phyloP scores from a whole-genome alignment of 2,113 vertebrate genomes.

The Nothoprocta perdicaria region DNA sequence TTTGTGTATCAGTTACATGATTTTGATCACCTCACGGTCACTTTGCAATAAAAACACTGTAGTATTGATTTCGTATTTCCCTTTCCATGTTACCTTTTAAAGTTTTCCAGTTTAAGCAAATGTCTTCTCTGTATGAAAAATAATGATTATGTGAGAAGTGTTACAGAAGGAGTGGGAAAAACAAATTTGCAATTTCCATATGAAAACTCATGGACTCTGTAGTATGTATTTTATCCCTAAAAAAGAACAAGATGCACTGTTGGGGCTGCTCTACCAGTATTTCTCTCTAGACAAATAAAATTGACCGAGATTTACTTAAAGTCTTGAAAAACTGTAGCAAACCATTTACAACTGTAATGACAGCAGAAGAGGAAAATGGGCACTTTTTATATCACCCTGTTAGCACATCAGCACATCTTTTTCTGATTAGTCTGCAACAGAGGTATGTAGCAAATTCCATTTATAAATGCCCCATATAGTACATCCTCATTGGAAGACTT shows the following conservation, averaged over 20 bases:
- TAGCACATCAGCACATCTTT: neutral
- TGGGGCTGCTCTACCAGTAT: neutral
- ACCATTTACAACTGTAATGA: neutral
- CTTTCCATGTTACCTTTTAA: neutral
- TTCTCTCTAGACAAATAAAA: neutral
- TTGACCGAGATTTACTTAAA: neutral
- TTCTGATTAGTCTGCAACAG: neutral
- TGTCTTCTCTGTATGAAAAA: neutral
- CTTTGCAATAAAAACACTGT: neutral
- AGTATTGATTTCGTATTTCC: neutral
- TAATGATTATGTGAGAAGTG: neutral
- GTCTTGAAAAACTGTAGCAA: neutral
- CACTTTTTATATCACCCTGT: rapidly evolving
- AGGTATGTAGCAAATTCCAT: neutral
- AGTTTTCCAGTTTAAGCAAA: neutral
- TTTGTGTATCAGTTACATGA: neutral
- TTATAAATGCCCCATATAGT: neutral
- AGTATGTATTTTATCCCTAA: neutral
- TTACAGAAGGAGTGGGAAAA: neutral
- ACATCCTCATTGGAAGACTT: neutral
- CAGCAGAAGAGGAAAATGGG: neutral
- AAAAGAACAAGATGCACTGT: neutral
- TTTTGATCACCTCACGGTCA: neutral
- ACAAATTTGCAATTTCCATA: neutral
- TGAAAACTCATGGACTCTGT: neutral